Evolutionary conservation across 2,113 vertebrate species (phyloP), one percentile per base, ranked within the genome.

Genomic region (Corapipo altera): DNA sequence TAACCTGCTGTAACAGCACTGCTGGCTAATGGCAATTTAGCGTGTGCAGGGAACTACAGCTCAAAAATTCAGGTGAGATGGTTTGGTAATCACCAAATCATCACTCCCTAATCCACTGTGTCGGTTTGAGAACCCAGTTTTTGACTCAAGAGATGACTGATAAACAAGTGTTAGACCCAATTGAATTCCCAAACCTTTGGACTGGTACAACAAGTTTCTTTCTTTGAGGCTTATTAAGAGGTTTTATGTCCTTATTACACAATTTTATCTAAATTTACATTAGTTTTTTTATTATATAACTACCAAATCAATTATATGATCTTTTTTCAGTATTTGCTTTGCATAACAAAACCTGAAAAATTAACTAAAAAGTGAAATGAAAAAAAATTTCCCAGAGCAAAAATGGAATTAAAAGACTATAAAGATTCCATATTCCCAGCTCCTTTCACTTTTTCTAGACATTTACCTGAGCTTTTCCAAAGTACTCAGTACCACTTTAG

Each of bases 291-390:
- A 58, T 59, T 88, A 39, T 30, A 39, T 93, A 82, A 44, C 58
- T 89, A 75, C 39, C 33, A 65, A 83, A 85, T 49, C 89, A 67
- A 61, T 85, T 65, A 32, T 76, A 32, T 52, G 55, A 76, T 37
- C 39, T 83, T 88, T 94, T 91, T 77, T 61, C 32, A 69, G 44
- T 77, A 88, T 92, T 95, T 94, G 91, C 70, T 65, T 39, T 89
- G 20, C 32, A 37, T 81, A 96, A 93, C 55, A 90, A 94, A 89
- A 43, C 28, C 44, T 78, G 37, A 88, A 87, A 94, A 77, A 70
- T n/a, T 93, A 80, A 64, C 61, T 62, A 9, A 84, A 32, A 85
- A 62, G 43, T 9, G 30, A 66, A 73, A 91, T 39, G 2, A 39
- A 88, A 85, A 52, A 51, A 69, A 33, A 28, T 24, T 13, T 88